Evolutionary conservation across 2,888 invertebrate genomes (phyloP).

Genomic region (Vanessa cardui): DNA sequence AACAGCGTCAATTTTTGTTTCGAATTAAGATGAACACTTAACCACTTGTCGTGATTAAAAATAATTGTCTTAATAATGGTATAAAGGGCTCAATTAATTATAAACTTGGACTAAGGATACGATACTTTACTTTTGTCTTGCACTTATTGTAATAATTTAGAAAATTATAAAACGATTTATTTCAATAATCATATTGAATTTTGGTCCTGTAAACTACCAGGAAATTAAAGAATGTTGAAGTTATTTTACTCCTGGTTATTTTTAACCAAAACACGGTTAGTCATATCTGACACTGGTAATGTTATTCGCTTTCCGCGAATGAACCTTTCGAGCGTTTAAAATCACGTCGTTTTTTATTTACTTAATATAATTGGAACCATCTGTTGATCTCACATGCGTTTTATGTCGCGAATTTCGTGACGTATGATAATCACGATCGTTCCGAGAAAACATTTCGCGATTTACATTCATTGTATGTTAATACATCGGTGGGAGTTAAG

Average conservation of each 20-base stretch:
- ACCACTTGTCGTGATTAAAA: slow-evolving; percentile 23
- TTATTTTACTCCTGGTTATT: too few species aligned
- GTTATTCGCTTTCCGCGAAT: background rate
- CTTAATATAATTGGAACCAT: slow-evolving; percentile 17
- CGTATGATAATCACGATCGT: slow-evolving; percentile 43
- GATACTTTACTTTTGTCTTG: slow-evolving; percentile 7
- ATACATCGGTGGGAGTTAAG: slow-evolving; percentile 44
- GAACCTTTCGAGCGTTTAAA: background rate
- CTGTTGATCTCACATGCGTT: slow-evolving; percentile 27
- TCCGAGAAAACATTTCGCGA: slow-evolving; percentile 47
- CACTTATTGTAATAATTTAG: background rate
- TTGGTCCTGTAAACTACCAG: too few species aligned
- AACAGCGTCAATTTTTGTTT: too few species aligned
- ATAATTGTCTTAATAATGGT: slow-evolving; percentile 18
- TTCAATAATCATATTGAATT: too few species aligned
- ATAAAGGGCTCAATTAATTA: slow-evolving; percentile 21
- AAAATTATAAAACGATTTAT: background rate
- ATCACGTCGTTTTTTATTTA: slow-evolving; percentile 20
- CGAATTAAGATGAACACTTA: slow-evolving; percentile 2
- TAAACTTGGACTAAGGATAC: slow-evolving; percentile 17
- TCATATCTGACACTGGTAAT: too few species aligned
- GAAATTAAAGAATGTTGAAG: too few species aligned
- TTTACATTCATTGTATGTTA: slow-evolving; percentile 51
- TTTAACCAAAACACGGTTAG: too few species aligned
- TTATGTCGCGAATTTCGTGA: slow-evolving; percentile 37